Evolutionary conservation across 2,888 invertebrate species (phyloP).

Genomic region (Netelia inedita): DNA sequence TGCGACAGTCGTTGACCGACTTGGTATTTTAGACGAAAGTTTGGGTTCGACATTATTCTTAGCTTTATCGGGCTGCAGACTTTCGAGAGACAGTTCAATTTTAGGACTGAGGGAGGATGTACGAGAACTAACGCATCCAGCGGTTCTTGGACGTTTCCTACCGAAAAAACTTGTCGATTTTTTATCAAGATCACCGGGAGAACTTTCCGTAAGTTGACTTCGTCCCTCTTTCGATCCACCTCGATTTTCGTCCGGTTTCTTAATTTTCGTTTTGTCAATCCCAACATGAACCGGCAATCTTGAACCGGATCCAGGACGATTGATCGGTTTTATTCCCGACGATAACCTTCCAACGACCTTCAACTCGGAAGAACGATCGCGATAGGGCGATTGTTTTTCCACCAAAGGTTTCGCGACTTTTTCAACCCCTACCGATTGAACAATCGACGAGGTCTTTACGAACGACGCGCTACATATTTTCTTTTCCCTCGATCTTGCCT

Average conservation of each 20-base stretch:
- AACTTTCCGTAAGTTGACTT: conserved; percentile 8
- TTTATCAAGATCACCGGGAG: conserved; percentile 1
- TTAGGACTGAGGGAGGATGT: conserved; percentile 54
- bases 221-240: not conserved
- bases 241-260: conserved; percentile 14
- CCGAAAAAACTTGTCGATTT: not conserved
- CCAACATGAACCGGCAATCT: conserved; percentile 57
- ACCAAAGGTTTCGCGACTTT: not conserved
- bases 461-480: conserved; percentile 51
- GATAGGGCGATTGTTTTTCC: not conserved
- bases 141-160: conserved; percentile 39
- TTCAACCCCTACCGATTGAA: not conserved
- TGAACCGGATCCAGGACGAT: conserved; percentile 54
- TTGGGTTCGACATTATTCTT: not conserved
- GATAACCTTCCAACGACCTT: conserved; percentile 25
- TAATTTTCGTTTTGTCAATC: conserved; percentile 35
- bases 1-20: conserved; percentile 3
- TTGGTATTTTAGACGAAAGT: conserved; percentile 28
- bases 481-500: conserved; percentile 29
- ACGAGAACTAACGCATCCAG: conserved; percentile 32
- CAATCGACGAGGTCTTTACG: conserved; percentile 36
- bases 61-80: conserved; percentile 9
- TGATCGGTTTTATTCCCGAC: conserved; percentile 28
- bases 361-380: conserved; percentile 5
- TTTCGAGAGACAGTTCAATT: conserved; percentile 50